Conservation (phyloP, 2,113 vertebrate genomes). For the Tragulus kanchil region DNA sequence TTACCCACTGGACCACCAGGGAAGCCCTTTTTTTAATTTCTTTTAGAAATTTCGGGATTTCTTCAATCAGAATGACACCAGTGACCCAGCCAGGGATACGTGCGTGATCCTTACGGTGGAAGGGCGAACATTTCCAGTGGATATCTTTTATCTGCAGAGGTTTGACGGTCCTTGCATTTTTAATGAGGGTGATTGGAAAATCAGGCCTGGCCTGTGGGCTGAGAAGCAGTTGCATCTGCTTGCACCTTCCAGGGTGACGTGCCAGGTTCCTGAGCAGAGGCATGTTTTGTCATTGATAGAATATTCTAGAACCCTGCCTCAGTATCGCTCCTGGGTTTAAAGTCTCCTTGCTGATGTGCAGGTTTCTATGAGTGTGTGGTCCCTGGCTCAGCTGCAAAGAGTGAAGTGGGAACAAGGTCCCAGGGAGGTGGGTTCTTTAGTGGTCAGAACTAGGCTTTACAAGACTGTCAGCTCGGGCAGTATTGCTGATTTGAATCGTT, state of each 20-base stretch:
- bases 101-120: conserved; percentile 97
- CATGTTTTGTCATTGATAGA: neutral
- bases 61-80: conserved; percentile 97
- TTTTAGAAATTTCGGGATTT: conserved; percentile 98
- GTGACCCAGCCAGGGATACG: conserved; percentile 95
- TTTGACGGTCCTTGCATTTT: conserved; percentile 83
- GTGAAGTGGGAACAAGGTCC: neutral
- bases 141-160: conserved; percentile 98
- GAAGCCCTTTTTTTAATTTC: conserved; percentile 23
- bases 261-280: neutral
- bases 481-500: neutral
- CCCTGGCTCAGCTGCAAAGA: neutral
- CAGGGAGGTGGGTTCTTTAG: neutral
- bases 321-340: neutral
- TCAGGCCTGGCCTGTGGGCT: neutral
- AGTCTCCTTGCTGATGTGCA: neutral
- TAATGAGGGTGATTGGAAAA: neutral
- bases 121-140: conserved; percentile 97
- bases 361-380: neutral
- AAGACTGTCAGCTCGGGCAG: neutral
- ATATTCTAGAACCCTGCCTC: neutral
- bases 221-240: neutral
- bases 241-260: fast-evolving
- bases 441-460: neutral
- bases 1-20: no score